Conservation (phyloP, 2,113 vertebrate genomes). For the Channa maculata region DNA sequence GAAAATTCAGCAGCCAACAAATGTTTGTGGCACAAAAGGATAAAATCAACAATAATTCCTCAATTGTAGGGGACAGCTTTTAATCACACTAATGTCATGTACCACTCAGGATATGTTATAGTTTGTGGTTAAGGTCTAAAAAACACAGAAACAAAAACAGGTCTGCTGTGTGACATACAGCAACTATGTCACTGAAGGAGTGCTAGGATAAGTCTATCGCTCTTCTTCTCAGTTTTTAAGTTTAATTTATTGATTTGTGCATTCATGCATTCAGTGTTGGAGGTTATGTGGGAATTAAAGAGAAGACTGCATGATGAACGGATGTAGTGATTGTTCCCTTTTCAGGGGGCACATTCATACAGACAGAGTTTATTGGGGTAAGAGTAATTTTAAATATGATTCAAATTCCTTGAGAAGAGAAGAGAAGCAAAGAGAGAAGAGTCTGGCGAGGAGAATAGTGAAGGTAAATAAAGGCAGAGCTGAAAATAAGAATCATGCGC, state of each 20-base stretch:
- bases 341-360: conserved; percentile 22
- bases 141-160: too few relatives aligned
- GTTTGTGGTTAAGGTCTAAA: too few relatives aligned
- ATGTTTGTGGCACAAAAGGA: background rate
- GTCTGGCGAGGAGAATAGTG: background rate
- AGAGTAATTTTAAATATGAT: conserved; percentile 44
- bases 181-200: too few relatives aligned
- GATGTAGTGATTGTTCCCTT: conserved; percentile 34
- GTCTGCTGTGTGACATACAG: too few relatives aligned
- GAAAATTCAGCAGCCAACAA: background rate
- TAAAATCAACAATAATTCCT: too few relatives aligned
- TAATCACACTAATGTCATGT: too few relatives aligned
- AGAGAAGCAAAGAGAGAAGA: background rate
- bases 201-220: too few relatives aligned
- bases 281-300: conserved; percentile 42
- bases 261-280: background rate
- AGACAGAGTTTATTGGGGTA: conserved; percentile 36
- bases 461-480: conserved; percentile 44
- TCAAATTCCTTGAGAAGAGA: conserved; percentile 34
- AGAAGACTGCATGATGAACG: conserved; percentile 50
- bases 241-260: too few relatives aligned
- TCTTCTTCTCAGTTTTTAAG: too few relatives aligned
- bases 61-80: too few relatives aligned
- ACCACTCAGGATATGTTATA: too few relatives aligned
- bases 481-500: conserved; percentile 63